Evolutionary conservation across 2,797 vertebrate species (phyloP), one percentile per base, ranked within the genome.

Genomic region (Austrolebias charrua): DNA sequence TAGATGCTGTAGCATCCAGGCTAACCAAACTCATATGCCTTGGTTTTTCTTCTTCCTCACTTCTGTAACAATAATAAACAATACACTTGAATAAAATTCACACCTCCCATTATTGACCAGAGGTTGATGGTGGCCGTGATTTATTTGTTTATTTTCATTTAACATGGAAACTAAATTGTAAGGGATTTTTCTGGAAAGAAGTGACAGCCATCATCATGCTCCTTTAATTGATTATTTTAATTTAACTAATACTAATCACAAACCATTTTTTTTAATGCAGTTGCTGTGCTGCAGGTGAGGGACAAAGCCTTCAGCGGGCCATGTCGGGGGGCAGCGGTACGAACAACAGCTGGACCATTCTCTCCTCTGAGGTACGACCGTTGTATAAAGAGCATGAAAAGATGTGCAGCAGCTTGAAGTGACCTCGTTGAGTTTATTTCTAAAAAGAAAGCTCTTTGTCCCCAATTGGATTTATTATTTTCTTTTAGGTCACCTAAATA

Each of bases 341-440:
- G 0, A 92, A 90, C 63, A 92, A 92, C 88, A 95, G 89, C 87
- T 95, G 95, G 95, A 95, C 96, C 72, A 86, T 95, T 60, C 84
- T 94, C 0, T 86, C 93, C 56, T 71, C 93, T 2, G 94, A 95
- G 93, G 94, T 96, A 91, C 49, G 15, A 29, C 42, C 4, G 3
- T 40, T 40, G 13, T 4, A 40, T 12, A 12, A 40, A 40, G 11
- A 4, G 31, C 62, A 18, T 61, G 24, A 53, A 18, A 62, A 76
- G 43, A 55, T 13, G 16, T 56, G 7, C 45, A 69, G 33, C 66
- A 13, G 4, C 18, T 46, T 11, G 53, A 48, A 19, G 24, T 69
- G 66, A 60, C 78, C 76, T 75, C 59, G 55, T 43, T 82, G 69
- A 62, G 31, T 18, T 19, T 35, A 33, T 73, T 57, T 78, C 69